Evolutionary conservation across 2,888 invertebrate genomes (phyloP), one percentile per base, ranked within the genome.

Genomic region (Xanthia icteritia): DNA sequence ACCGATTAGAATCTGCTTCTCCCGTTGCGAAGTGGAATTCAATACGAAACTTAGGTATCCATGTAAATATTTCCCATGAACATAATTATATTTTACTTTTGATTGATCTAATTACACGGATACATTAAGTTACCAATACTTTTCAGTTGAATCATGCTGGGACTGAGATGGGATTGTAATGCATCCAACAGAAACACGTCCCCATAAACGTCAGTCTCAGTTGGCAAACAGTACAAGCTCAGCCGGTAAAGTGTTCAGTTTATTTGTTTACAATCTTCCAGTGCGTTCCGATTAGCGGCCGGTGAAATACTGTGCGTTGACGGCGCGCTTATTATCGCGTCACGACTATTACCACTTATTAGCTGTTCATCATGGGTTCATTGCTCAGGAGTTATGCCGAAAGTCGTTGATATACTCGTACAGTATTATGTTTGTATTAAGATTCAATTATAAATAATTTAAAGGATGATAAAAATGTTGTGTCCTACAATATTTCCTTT

Each of bases 231-330:
- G 48, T 58, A 23, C 27, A 31, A 68, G 23, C 36, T 23, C 39
- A 54, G 39, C n/a, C n/a, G 11, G 48, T 69, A 56, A 27, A 3
- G 54, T 48, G 42, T 66, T 54, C 51, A 42, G n/a, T 58, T 65
- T 76, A 67, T 73, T 83, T 86, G 72, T 81, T 74, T 60, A 84
- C 76, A 66, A 68, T 71, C 48, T 63, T 72, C 31, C 64, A 84
- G 68, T 39, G 36, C 20, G n/a, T 11, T 48, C 51, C 23, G 64
- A 45, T 66, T 67, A 82, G 58, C 51, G 42, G 15, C 17, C 27
- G 36, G 20, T 82, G 66, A 69, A 70, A 31, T 56, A 82, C 36
- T 63, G 77, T 51, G 64, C 51, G 51, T 39, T 75, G 73, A 72
- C 79, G 66, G 78, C 61, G 80, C 61, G 76, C 79, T 77, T 69